Conservation (phyloP, 2,113 vertebrate species). For the Tachuris rubrigastra region DNA sequence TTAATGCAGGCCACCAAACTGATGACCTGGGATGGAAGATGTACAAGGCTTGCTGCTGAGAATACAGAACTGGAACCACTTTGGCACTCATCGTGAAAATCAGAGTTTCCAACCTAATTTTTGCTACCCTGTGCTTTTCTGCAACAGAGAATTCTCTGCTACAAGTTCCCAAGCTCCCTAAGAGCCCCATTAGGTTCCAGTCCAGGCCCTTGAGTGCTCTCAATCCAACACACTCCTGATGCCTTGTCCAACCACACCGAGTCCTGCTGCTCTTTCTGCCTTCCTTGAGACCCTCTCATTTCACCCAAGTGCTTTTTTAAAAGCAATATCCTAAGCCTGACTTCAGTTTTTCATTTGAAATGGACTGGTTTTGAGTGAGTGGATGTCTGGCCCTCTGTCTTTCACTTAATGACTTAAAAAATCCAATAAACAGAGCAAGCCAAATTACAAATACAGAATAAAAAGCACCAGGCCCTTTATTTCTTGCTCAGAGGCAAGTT, state of each 20-base stretch:
- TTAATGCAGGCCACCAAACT: background rate
- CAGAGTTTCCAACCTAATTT: background rate
- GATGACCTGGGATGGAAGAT: background rate
- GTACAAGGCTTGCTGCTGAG: background rate
- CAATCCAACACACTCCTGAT: background rate
- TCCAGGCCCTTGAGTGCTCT: background rate
- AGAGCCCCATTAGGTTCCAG: background rate
- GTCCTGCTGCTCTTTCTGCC: background rate
- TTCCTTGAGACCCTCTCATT: background rate
- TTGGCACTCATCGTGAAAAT: background rate
- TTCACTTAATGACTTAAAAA: constrained; percentile 14
- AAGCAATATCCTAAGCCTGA: background rate
- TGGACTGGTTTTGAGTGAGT: background rate
- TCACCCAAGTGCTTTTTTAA: background rate
- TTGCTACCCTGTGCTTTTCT: background rate
- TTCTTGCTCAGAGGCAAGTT: constrained; percentile 45
- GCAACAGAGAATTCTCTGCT: background rate
- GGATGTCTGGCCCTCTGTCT: background rate
- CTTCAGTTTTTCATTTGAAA: background rate
- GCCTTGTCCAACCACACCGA: background rate
- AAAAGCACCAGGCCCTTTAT: background rate
- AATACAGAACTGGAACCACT: background rate
- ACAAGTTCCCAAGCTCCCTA: background rate
- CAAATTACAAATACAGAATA: constrained; percentile 38
- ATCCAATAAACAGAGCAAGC: constrained; percentile 6